Evolutionary conservation across 2,113 vertebrate genomes (phyloP).

Genomic region (Trematomus loennbergii): DNA sequence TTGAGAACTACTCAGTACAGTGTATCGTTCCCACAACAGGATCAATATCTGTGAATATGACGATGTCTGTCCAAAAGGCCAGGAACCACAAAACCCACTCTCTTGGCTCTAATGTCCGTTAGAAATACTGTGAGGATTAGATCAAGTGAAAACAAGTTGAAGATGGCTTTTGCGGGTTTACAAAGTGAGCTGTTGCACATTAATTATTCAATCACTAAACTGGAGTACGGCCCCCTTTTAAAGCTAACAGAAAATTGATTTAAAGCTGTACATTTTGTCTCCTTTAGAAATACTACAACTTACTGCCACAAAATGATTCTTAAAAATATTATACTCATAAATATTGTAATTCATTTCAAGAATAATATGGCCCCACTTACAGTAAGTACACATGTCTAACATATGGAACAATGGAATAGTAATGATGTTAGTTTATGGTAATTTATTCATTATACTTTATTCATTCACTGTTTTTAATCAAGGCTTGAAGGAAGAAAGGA

Average conservation of each 20-base stretch:
- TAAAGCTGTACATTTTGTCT: neutral
- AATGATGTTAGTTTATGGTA: neutral
- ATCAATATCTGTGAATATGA: conserved; percentile 42
- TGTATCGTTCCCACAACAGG: conserved; percentile 29
- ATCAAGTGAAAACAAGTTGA: conserved; percentile 10
- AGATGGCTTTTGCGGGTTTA: conserved; percentile 22
- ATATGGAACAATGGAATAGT: neutral
- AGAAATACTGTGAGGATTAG: conserved; percentile 2
- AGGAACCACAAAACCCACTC: conserved; percentile 31
- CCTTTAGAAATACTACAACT: neutral
- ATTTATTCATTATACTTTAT: neutral
- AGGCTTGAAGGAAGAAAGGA: neutral
- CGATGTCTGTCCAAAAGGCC: conserved; percentile 11
- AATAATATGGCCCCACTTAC: neutral
- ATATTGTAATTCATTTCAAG: neutral
- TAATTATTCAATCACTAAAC: conserved; percentile 31
- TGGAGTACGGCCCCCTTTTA: neutral
- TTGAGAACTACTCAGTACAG: neutral
- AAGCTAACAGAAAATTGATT: neutral
- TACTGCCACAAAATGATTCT: neutral
- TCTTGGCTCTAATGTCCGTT: conserved; percentile 18
- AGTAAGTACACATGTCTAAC: too few species aligned
- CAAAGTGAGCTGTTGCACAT: conserved; percentile 30
- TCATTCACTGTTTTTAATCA: neutral
- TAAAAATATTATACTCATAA: conserved; percentile 2